Evolutionary conservation across 2,797 vertebrate species (phyloP), one percentile per base, ranked within the genome.

Genomic region (Jordanella pulchra): DNA sequence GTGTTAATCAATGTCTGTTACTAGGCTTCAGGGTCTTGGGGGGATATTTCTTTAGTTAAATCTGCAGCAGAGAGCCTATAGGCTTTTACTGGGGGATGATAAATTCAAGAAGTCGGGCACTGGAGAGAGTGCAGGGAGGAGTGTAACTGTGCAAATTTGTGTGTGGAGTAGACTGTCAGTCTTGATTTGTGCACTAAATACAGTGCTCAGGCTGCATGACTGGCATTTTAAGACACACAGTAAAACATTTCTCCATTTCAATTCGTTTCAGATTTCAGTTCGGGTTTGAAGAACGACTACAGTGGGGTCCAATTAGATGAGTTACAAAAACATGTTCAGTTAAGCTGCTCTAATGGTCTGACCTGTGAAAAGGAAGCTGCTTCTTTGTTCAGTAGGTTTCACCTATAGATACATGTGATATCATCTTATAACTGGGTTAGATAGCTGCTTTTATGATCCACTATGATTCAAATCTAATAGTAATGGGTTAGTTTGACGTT

Each of bases 211-310:
- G 65, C 69, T 55, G 61, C 66, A 71, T 80, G 73, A 85, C 73
- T 78, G 82, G 70, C 75, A 21, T 79, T 89, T 89, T 85, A 83
- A 77, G 69, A 86, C 68, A 56, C 53, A 30, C 69, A 71, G 68
- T 80, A 79, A 82, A 88, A 80, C 53, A 50, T 78, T 78, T 82
- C 79, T 81, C 65, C 42, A 66, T 66, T 80, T 48, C 63, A 58
- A 78, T 82, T 66, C 44, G 44, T 71, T 72, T 73, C 39, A 82
- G 61, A 78, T 56, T 71, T 47, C 25, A 13, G 44, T 72, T 69
- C 30, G 13, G 58, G 35, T 32, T 35, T 39, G 9, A 35, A 61
- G 18, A 32, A 21, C 35, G 55, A 32, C 55, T 32, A 17, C 55
- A 32, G 55, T 15, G 21, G 30, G 18, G 4, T 50, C 18, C 18